Evolutionary conservation across 30 jellyfish, hydroid and myxozoan genomes (phyloP).

Genomic region (Catostylus mosaicus): DNA sequence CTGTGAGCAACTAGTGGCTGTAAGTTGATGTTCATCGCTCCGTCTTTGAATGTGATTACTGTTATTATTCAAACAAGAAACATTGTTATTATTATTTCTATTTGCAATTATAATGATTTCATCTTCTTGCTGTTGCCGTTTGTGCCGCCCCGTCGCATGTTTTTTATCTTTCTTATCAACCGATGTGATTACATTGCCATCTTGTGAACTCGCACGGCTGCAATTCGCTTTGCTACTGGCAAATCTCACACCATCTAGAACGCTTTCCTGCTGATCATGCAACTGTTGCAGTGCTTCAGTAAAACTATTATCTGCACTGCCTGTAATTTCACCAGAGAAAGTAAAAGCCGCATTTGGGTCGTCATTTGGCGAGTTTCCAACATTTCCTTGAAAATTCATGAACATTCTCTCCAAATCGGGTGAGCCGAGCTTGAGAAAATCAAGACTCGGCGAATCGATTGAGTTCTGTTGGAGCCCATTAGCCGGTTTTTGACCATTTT

Average conservation of each 20-base stretch:
- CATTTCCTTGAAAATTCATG: slow-evolving; percentile 90
- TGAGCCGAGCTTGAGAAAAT: slow-evolving; percentile 93
- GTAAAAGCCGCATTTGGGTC: slow-evolving; percentile 84
- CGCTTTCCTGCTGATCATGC: slow-evolving; percentile 89
- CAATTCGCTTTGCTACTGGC: not conserved
- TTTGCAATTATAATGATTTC: slow-evolving; percentile 15
- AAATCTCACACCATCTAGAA: not conserved
- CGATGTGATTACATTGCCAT: not conserved
- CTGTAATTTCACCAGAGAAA: slow-evolving; percentile 53
- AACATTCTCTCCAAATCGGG: slow-evolving; percentile 98
- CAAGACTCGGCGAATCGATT: slow-evolving; percentile 94
- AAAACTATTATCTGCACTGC: slow-evolving; percentile 80
- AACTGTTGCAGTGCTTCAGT: slow-evolving; percentile 97
- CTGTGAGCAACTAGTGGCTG: slow-evolving; percentile 24
- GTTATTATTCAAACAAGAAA: slow-evolving; percentile 15
- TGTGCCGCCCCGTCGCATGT: slow-evolving; percentile 1
- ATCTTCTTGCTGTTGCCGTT: slow-evolving; percentile 35
- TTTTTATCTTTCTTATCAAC: not conserved
- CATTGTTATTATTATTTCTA: slow-evolving; percentile 14
- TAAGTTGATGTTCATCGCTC: slow-evolving; percentile 11
- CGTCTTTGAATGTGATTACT: slow-evolving; percentile 17
- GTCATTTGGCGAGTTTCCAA: slow-evolving; percentile 64
- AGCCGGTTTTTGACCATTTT: slow-evolving; percentile 27
- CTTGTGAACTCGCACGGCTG: not conserved
- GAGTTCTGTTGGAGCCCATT: slow-evolving; percentile 26